Conservation (phyloP, 1,140 invertebrate species). For the Hyles euphorbiae region DNA sequence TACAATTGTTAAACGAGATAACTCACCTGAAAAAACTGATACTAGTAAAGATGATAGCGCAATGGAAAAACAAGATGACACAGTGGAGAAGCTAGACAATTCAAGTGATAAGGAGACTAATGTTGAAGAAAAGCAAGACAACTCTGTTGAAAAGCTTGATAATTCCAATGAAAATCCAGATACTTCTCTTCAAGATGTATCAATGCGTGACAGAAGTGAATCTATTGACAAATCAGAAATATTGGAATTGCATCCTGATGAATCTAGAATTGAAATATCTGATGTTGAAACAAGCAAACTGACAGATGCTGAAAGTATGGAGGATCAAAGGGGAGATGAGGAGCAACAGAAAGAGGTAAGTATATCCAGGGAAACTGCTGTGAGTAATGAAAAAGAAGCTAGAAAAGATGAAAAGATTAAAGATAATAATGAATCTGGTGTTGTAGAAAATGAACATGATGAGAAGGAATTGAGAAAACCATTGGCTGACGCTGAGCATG, state of each 20-base stretch:
- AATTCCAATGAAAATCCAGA: constrained; percentile 2
- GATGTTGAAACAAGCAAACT: constrained; percentile 39
- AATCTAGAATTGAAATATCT: constrained; percentile 51
- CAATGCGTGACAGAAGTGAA: constrained; percentile 30
- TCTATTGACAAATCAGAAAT: constrained; percentile 59
- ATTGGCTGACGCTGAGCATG: constrained; percentile 16
- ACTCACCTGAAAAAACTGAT: too few relatives aligned
- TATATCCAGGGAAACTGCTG: constrained; percentile 54
- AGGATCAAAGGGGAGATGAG: constrained; percentile 26
- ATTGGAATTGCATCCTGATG: constrained; percentile 60
- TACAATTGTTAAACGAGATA: too few relatives aligned
- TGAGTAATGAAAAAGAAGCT: constrained; percentile 37
- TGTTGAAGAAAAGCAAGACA: background rate
- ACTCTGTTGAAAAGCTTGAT: background rate
- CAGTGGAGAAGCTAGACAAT: background rate
- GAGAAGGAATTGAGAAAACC: constrained; percentile 26
- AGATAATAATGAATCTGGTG: constrained; percentile 61
- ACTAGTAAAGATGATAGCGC: too few relatives aligned
- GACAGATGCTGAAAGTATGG: constrained; percentile 25
- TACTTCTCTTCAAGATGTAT: constrained; percentile 16
- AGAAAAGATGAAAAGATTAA: constrained; percentile 36
- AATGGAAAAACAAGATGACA: background rate
- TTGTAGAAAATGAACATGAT: constrained; percentile 53
- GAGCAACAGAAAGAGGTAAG: constrained; percentile 48
- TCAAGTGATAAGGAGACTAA: background rate